Evolutionary conservation across 2,797 vertebrate species (phyloP).

Genomic region (Chrysocyon brachyurus): DNA sequence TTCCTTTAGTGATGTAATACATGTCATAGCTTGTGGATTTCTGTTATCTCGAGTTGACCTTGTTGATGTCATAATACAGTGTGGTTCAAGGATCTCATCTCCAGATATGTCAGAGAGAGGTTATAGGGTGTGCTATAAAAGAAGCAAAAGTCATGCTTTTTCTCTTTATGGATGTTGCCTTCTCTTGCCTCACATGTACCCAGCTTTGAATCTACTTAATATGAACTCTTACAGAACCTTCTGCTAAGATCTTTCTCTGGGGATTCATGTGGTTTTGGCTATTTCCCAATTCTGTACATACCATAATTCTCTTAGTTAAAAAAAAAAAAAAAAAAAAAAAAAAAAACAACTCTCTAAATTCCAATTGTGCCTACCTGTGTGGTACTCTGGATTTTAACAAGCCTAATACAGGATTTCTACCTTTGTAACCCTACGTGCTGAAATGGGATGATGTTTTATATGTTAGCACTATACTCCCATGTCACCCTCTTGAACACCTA

Average conservation of each 20-base stretch:
- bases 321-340: conserved; percentile 43
- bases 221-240: conserved; percentile 14
- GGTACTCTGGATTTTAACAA: conserved; percentile 42
- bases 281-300: neutral
- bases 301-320: neutral
- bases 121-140: neutral
- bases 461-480: neutral
- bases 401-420: neutral
- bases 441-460: neutral
- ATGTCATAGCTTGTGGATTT: neutral
- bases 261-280: neutral
- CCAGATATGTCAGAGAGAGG: neutral
- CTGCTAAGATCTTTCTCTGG: conserved; percentile 15
- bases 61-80: neutral
- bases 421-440: neutral
- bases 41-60: neutral
- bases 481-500: neutral
- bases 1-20: neutral
- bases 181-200: neutral
- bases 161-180: neutral
- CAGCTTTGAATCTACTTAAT: neutral
- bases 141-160: neutral
- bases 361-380: neutral
- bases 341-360: neutral
- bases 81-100: neutral